Evolutionary conservation across 2,888 invertebrate species (phyloP), one percentile per base, ranked within the genome.

Genomic region (Crossocerus cetratus): DNA sequence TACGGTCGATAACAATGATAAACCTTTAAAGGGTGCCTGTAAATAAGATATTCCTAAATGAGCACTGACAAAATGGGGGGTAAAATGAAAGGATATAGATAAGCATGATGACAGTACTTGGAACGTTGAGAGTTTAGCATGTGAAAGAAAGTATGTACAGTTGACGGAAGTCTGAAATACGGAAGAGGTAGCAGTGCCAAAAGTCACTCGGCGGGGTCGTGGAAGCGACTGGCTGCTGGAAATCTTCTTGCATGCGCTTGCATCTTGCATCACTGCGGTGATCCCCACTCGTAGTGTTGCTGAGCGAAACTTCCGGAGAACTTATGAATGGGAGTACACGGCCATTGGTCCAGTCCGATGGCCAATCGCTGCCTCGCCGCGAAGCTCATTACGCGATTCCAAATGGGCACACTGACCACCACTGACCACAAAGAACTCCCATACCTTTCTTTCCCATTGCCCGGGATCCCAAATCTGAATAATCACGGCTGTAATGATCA

Each of bases 241-340:
- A 74, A 70, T 76, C 56, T 32, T 76, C 56, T 32, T 43, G 21
- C 32, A 32, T 32, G 8, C 11, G 32, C 32, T 3, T 32, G 32
- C 32, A 32, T 32, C 16, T 58, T 67, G 59, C 62, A 58, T 61
- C 67, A 63, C 68, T 43, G 54, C 11, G 53, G 56, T 62, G 44
- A 57, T 72, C 78, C 78, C 75, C 78, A 76, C 78, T 69, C 76
- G 32, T 11, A 11, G 11, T 32, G 5, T 32, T 11, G 5, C 11
- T 11, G 74, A 69, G 69, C 65, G 59, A 73, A 79, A 77, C 76
- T 81, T 81, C 77, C 81, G 73, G 62, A 69, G 74, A 80, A 86
- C 86, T 87, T 85, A 87, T 87, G 87, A 87, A 87, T 87, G 87
- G 86, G 81, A 87, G 83, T 87, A 80, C 65, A 75, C 79, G 69